Percentiles rank a stretch among this genome's conserved stretches.
phyloP scores from a whole-genome alignment of 2,113 vertebrate species.

The Hyaena hyaena region DNA sequence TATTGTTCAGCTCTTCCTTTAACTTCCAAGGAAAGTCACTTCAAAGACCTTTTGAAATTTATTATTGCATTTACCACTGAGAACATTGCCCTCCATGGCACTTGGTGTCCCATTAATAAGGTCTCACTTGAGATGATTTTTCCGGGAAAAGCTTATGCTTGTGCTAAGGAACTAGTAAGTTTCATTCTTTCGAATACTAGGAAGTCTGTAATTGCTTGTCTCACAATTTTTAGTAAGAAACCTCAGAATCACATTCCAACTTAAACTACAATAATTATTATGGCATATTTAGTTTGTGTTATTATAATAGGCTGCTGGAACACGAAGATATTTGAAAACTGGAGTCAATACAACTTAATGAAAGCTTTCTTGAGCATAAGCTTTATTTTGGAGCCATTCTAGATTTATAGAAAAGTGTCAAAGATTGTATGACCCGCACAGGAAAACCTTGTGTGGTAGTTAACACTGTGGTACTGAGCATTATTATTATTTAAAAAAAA shows the following conservation, averaged over 20 bases:
- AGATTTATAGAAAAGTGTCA: neutral
- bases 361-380: neutral
- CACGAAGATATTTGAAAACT: neutral
- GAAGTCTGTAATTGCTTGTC: neutral
- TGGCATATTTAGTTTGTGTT: neutral
- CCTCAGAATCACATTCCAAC: constrained; percentile 28
- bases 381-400: neutral
- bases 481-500: too few species aligned
- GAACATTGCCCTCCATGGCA: neutral
- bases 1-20: neutral
- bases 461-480: neutral
- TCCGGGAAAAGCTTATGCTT: constrained; percentile 10
- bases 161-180: neutral
- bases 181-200: neutral
- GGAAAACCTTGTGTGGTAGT: neutral
- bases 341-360: neutral
- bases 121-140: neutral
- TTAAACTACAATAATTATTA: neutral
- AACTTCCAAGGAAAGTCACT: neutral
- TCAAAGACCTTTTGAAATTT: neutral
- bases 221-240: neutral
- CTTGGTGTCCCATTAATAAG: neutral
- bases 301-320: neutral
- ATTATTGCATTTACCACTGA: neutral
- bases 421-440: neutral